Conservation (phyloP, 2,797 vertebrate species). For the Propithecus deckenii region DNA sequence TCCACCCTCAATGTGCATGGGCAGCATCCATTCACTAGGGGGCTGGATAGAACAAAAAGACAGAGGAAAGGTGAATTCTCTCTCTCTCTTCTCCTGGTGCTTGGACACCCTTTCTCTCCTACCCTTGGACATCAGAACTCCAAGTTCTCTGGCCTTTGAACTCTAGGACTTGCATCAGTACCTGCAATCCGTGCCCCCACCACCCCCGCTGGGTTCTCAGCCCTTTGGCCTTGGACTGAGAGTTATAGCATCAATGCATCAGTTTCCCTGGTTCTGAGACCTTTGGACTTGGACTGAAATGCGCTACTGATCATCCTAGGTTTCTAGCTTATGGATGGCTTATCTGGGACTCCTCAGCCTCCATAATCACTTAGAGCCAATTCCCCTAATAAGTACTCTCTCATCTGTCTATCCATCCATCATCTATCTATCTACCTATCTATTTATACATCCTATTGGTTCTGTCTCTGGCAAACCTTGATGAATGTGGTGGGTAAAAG, state of each 20-base stretch:
- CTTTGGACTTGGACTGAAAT: neutral
- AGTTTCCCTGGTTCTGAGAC: neutral
- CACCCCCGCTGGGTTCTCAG: neutral
- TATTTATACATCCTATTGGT: neutral
- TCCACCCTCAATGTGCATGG: neutral
- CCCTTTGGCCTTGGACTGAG: neutral
- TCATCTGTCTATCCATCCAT: neutral
- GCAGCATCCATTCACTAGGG: neutral
- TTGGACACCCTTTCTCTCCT: neutral
- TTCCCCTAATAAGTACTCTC: too few species aligned
- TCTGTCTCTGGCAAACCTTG: neutral
- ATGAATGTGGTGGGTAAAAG: neutral
- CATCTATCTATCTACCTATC: neutral
- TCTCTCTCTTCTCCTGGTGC: neutral
- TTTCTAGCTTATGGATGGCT: neutral
- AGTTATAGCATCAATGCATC: neutral
- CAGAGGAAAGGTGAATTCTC: neutral
- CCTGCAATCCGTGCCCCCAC: too few species aligned
- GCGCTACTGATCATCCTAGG: neutral
- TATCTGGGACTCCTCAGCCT: too few species aligned
- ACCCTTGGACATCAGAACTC: neutral
- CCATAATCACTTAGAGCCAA: too few species aligned
- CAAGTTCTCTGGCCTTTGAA: neutral
- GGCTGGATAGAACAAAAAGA: neutral
- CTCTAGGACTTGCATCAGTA: neutral